These are phyloP conservation scores for Pan troglodytes DNA, from an alignment of 2,113 vertebrate species.

Conservation along the genomic window NHGRI_mPanTro3-v2.1_pri NC_072409.2:15546001-15546500, in stretches of 20 bases:
- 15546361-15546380: neutral
- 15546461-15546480: too few relatives aligned
- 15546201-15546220: neutral
- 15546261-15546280: neutral
- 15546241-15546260: constrained; percentile 9
- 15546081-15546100: neutral
- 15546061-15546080: neutral
- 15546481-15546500: too few relatives aligned
- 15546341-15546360: neutral
- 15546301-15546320: neutral
- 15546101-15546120: neutral
- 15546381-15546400: too few relatives aligned
- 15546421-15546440: too few relatives aligned
- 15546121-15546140: neutral
- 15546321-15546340: neutral
- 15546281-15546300: neutral
- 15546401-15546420: too few relatives aligned
- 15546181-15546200: neutral
- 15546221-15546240: neutral
- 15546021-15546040: neutral
- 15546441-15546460: too few relatives aligned
- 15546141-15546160: neutral
- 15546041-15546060: neutral
- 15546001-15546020: neutral
- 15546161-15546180: neutral